Conservation (phyloP, 1,140 invertebrate genomes). For the Brachionus rubens region DNA sequence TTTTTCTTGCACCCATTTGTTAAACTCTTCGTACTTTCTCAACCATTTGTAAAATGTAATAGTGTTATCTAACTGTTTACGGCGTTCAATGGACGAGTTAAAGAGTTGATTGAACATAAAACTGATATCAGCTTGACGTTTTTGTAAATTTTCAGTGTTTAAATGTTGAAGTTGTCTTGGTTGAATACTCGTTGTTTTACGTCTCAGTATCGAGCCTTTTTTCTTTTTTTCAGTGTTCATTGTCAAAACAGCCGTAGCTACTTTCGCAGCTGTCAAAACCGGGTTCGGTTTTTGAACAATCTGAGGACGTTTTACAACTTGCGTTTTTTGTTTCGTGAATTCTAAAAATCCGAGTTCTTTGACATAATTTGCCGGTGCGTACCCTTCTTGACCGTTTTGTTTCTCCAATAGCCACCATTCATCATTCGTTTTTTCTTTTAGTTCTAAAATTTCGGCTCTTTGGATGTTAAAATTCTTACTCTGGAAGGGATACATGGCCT, state of each 20-base stretch:
- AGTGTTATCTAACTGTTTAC: slow-evolving; percentile 68
- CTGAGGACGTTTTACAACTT: slow-evolving; percentile 49
- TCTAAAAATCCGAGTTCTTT: slow-evolving; percentile 77
- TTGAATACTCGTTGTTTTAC: slow-evolving; percentile 45
- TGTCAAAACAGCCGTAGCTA: too few species aligned
- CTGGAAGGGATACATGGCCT: slow-evolving; percentile 74
- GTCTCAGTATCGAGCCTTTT: background rate
- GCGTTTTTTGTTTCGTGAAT: slow-evolving; percentile 35
- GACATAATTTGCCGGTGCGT: slow-evolving; percentile 95
- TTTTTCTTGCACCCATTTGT: slow-evolving; percentile 93
- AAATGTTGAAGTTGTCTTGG: slow-evolving; percentile 54
- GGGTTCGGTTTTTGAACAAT: background rate
- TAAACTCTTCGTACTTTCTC: slow-evolving; percentile 94
- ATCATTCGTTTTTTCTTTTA: slow-evolving; percentile 87
- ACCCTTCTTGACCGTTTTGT: slow-evolving; percentile 83
- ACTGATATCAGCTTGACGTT: slow-evolving; percentile 75
- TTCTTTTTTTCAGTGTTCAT: background rate
- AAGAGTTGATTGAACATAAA: slow-evolving; percentile 75
- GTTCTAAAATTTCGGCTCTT: slow-evolving; percentile 68
- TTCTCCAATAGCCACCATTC: slow-evolving; percentile 98
- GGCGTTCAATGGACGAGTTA: slow-evolving; percentile 68
- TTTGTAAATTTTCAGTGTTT: slow-evolving; percentile 76
- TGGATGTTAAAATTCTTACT: slow-evolving; percentile 22
- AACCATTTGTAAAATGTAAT: slow-evolving; percentile 89
- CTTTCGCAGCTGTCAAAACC: background rate